These are phyloP conservation scores for Nesoenas mayeri DNA, from an alignment of 2,113 vertebrate genomes.

Conservation along the genomic window DNA sequence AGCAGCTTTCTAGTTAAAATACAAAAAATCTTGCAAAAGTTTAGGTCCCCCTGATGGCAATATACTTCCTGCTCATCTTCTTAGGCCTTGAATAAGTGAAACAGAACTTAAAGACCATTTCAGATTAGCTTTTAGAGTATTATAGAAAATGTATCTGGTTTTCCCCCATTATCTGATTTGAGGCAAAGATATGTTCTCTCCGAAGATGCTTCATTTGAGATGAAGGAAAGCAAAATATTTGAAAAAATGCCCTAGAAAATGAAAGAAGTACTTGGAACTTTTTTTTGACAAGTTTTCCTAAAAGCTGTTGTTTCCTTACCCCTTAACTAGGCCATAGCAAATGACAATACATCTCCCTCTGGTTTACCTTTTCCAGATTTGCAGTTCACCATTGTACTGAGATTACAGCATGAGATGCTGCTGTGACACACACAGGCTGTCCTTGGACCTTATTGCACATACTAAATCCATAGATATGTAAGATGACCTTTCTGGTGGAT, in stretches of 20 bases:
- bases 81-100: not conserved
- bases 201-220: not conserved
- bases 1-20: not conserved
- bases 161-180: not conserved
- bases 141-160: rapidly evolving
- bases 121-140: not conserved
- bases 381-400: not conserved
- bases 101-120: not conserved
- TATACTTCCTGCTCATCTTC: not conserved
- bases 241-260: not conserved
- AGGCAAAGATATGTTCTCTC: not conserved
- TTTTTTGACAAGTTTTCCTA: not conserved
- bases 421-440: not conserved
- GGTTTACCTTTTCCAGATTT: not conserved
- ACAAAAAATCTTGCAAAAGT: not conserved
- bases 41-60: not conserved
- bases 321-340: not conserved
- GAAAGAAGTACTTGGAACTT: not conserved
- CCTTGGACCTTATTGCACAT: not conserved
- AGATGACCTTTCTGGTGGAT: not conserved
- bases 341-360: not conserved
- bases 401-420: not conserved
- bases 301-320: not conserved
- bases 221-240: not conserved
- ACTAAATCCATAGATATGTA: not conserved